Conservation (phyloP, 2,113 vertebrate genomes). For the Rostratula benghalensis region DNA sequence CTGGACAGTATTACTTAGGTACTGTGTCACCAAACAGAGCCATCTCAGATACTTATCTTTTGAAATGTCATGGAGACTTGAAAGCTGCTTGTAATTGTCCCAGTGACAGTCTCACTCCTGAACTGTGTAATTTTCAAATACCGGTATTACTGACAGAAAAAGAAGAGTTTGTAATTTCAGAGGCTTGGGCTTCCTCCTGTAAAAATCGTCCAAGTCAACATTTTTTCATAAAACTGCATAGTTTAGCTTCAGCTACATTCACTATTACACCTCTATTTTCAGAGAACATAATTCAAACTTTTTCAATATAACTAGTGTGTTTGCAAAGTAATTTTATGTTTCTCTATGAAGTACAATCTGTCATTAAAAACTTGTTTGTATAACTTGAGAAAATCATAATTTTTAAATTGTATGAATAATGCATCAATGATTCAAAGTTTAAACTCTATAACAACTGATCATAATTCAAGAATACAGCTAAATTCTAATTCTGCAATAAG, state of each 20-base stretch:
- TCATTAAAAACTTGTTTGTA: neutral
- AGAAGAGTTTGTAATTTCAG: neutral
- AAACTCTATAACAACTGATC: neutral
- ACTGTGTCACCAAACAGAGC: neutral
- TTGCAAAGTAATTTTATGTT: neutral
- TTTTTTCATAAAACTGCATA: neutral
- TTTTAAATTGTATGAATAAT: neutral
- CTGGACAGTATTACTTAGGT: neutral
- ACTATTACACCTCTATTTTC: neutral
- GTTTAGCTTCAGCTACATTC: neutral
- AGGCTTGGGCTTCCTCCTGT: neutral
- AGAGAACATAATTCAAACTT: neutral
- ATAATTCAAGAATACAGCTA: neutral
- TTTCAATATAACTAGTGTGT: neutral
- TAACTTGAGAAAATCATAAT: neutral
- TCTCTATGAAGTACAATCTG: neutral
- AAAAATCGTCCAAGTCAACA: neutral
- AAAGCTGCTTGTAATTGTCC: neutral
- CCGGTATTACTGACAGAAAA: neutral
- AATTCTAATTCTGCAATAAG: neutral
- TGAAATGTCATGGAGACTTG: rapidly evolving
- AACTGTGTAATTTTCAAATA: neutral
- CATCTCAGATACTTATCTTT: neutral
- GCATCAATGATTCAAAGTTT: neutral
- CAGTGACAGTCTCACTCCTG: neutral